Percentiles rank a stretch among this genome's conserved stretches.
Conservation (phyloP, 2,113 vertebrate genomes). For the Apeltes quadracus region DNA sequence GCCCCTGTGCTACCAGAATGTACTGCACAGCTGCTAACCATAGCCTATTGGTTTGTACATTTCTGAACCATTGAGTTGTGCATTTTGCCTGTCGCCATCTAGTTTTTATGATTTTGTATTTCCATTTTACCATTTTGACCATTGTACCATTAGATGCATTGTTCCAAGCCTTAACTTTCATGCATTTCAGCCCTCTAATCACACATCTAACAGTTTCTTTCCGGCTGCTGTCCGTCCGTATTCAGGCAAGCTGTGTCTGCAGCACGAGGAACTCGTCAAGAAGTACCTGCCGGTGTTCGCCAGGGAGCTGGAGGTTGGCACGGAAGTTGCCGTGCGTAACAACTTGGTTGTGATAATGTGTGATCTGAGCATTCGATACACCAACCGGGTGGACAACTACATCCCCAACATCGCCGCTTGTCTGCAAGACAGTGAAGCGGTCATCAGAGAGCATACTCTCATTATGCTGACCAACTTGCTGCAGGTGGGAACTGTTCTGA, state of each 20-base stretch:
- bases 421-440: slow-evolving; percentile 82
- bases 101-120: not conserved
- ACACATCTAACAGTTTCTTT: not conserved
- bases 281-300: slow-evolving; percentile 88
- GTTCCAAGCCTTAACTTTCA: too few relatives aligned
- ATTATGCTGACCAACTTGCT: slow-evolving; percentile 94
- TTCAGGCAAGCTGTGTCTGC: slow-evolving; percentile 92
- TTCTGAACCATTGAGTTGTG: not conserved
- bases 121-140: not conserved
- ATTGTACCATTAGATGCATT: not conserved
- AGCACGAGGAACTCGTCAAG: slow-evolving; percentile 89
- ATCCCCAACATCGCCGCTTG: slow-evolving; percentile 88
- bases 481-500: slow-evolving; percentile 78
- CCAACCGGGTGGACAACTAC: slow-evolving; percentile 88
- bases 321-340: slow-evolving; percentile 85
- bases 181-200: not conserved
- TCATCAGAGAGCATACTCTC: slow-evolving; percentile 91
- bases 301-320: slow-evolving; percentile 87
- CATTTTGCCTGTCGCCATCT: not conserved
- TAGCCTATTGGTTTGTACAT: not conserved
- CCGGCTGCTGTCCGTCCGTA: not conserved
- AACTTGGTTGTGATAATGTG: slow-evolving; percentile 90
- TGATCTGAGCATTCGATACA: slow-evolving; percentile 93
- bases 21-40: not conserved
- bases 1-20: not conserved